phyloP scores from a whole-genome alignment of 2,113 vertebrate genomes.

The Eudyptes chrysolophus region DNA sequence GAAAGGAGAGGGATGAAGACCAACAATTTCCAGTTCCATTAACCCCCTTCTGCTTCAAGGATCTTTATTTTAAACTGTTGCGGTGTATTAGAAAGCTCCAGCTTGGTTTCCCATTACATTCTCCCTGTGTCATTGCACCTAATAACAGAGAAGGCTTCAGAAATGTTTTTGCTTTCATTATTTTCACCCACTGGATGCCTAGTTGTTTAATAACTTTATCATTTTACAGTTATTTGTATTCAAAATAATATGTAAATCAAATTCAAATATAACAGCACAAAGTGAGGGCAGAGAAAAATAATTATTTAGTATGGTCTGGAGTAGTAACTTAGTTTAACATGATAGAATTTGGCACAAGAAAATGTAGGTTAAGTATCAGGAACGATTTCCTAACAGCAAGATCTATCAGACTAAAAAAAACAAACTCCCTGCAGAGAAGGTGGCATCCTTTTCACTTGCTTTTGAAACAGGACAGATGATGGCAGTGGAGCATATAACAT shows the following conservation, averaged over 20 bases:
- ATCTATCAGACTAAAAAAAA: neutral
- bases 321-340: neutral
- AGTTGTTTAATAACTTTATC: constrained; percentile 45
- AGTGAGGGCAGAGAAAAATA: neutral
- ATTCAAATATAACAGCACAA: constrained; percentile 22
- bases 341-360: neutral
- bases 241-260: constrained; percentile 44
- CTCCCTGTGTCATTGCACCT: constrained; percentile 49
- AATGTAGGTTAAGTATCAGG: constrained; percentile 29
- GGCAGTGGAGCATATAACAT: neutral
- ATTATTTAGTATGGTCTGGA: constrained; percentile 7
- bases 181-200: constrained; percentile 22
- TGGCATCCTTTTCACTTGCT: neutral
- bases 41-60: constrained; percentile 44
- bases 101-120: constrained; percentile 53
- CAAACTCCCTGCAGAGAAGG: neutral
- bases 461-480: neutral
- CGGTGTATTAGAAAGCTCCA: constrained; percentile 50
- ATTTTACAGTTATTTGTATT: constrained; percentile 50
- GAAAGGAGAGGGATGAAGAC: neutral
- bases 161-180: constrained; percentile 58
- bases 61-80: constrained; percentile 52
- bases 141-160: constrained; percentile 41
- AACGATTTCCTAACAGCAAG: neutral
- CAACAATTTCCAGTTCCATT: constrained; percentile 23